Base-by-base conservation (phyloP, 2,113 vertebrate species). In the Callocephalon fimbriatum region DNA sequence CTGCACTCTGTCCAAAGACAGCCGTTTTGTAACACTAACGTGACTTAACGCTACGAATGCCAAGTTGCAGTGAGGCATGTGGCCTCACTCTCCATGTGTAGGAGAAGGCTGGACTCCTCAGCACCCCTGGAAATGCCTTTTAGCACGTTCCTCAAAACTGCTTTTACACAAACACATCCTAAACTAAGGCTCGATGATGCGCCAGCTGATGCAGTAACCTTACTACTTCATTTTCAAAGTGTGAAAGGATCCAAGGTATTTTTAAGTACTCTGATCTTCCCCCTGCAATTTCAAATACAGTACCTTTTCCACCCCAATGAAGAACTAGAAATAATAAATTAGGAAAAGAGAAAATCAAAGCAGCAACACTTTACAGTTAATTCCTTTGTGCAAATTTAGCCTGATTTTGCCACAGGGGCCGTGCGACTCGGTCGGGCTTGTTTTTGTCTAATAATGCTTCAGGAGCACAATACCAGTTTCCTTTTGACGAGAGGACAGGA, bases 61-160 rank as follows among this genome's bases (percentile, higher is more conserved):
- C 1, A 1, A 38, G 11, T 42, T 54, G 44, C 7, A 6, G 56
- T 0, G 2, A 75, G 37, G 45, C 12, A 50, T 6, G 13, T 7
- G 50, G 42, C 32, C 29, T 72, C 20, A 3, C 29, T 45, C 32
- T 14, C 2, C 22, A 3, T 31, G 58, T 66, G 37, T 1, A 9
- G 37, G 37, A 38, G 10, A 67, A 35, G 38, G 11, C 35, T 0
- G 0, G 27, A n/a, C 14, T 40, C 45, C 22, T 40, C 18, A 10
- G 23, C 35, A 12, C n/a, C 66, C 47, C 45, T 26, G 7, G 35
- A 65, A 77, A 62, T 0, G 9, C 19, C 71, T 10, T 23, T 2
- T 4, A n/a, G 4, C 16, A n/a, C 2, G 5, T 48, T 70, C 72
- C 50, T 15, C 38, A 70, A 75, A 31, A 4, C 16, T 38, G 22